Evolutionary conservation across 1,140 invertebrate genomes (phyloP).

Genomic region (Magallana angulata): DNA sequence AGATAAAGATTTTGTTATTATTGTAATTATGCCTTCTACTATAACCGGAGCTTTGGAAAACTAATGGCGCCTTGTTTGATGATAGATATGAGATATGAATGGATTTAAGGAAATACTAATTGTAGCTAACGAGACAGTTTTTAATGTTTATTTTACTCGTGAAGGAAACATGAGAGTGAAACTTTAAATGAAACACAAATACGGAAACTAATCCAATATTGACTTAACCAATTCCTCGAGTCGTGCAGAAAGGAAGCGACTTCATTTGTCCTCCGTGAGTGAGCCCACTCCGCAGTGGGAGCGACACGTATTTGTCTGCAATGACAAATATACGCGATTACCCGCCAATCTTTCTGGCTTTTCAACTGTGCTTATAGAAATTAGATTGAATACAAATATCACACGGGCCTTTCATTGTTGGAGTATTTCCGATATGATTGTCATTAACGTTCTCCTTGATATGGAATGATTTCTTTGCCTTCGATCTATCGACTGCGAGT

Average conservation of each 20-base stretch:
- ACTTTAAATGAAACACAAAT: not conserved
- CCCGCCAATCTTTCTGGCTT: slow-evolving; percentile 12
- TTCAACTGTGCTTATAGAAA: slow-evolving; percentile 23
- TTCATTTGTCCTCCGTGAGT: not conserved
- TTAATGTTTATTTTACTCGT: slow-evolving; percentile 11
- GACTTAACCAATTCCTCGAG: not conserved
- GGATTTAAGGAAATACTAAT: no score
- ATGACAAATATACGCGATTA: slow-evolving; percentile 24
- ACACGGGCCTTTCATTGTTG: slow-evolving; percentile 14
- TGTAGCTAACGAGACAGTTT: not conserved
- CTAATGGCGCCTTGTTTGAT: not conserved
- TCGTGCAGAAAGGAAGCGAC: not conserved
- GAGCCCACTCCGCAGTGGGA: not conserved
- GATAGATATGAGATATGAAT: no score
- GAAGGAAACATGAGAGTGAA: not conserved
- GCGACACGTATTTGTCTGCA: slow-evolving; percentile 24
- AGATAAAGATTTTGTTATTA: no score
- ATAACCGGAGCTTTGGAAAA: not conserved
- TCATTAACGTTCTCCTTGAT: slow-evolving; percentile 17
- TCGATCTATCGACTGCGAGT: slow-evolving; percentile 19
- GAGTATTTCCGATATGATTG: slow-evolving; percentile 16
- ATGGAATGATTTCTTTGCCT: slow-evolving; percentile 25
- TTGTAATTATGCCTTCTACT: no score
- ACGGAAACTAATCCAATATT: not conserved
- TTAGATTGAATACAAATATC: slow-evolving; percentile 25